Evolutionary conservation across 2,113 vertebrate genomes (phyloP), one percentile per base, ranked within the genome.

Genomic region (Gymnarchus niloticus): DNA sequence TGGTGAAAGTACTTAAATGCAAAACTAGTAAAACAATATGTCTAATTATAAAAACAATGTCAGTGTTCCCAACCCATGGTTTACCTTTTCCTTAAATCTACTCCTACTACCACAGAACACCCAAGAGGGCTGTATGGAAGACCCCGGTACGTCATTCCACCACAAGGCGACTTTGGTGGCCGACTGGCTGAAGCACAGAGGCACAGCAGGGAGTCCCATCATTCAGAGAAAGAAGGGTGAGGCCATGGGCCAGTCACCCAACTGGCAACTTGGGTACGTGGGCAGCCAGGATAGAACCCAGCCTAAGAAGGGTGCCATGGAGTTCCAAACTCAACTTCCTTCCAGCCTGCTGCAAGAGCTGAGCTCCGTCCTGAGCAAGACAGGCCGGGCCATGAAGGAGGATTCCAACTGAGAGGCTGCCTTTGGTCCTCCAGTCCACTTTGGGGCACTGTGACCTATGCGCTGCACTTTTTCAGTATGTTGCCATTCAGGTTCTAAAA

Each of bases 271-370:
- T 73, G 3, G 46, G 83, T 46, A 84, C 44, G 6, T 76, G 81
- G 83, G 83, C 1, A 0, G 59, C 41, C 49, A 54, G 6, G 48
- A 12, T 25, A 90, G 83, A 76, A 19, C 81, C 19, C 33, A 84
- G 6, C 37, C 78, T 65, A 92, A 84, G 89, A 92, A 73, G n/a
- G 49, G 88, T 0, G 4, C 9, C 6, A 14, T 83, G 14, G 88
- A 88, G 2, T 78, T 25, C 51, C 91, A 90, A 77, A 57, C 46
- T 19, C 1, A 90, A 83, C 89, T 99, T 88, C 96, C 96, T 0
- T 88, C 95, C 14, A 95, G 90, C 85, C 93, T 99, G 77, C 93
- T 99, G 76, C 93, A 92, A 28, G 98, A 99, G 88, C 94, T 99
- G 2, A 97, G 88, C 84, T 92, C 91, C 0, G 97, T 99, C 86